phyloP scores from a whole-genome alignment of 2,113 vertebrate genomes.

The Irena cyanogastra region DNA sequence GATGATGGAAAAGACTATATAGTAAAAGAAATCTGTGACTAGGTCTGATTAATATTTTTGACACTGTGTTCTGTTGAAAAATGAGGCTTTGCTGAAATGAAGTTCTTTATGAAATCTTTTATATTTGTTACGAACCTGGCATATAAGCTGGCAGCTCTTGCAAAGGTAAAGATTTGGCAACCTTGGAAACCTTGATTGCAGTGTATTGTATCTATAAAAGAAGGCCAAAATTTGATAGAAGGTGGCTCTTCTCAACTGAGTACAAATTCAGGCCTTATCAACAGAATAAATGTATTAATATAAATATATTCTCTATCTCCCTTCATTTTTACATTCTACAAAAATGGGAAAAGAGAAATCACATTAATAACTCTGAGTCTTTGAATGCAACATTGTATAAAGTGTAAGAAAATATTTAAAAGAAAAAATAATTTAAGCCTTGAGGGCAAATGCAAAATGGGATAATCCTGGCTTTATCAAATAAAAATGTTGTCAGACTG shows the following conservation, averaged over 20 bases:
- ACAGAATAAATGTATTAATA: background rate
- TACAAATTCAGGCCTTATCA: background rate
- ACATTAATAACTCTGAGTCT: background rate
- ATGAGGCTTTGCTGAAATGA: slow-evolving; percentile 1
- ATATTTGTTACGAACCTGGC: background rate
- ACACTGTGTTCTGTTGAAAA: slow-evolving; percentile 32
- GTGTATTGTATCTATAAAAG: background rate
- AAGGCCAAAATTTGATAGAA: background rate
- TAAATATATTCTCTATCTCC: background rate
- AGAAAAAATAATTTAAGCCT: background rate
- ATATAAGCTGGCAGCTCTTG: background rate
- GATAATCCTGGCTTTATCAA: background rate
- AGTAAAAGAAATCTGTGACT: slow-evolving; percentile 20
- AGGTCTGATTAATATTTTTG: slow-evolving; percentile 50
- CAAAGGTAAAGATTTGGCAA: slow-evolving; percentile 1
- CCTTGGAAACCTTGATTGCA: slow-evolving; percentile 9
- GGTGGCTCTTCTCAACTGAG: background rate
- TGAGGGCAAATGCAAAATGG: background rate
- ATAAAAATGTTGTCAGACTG: background rate
- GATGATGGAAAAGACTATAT: slow-evolving; percentile 10
- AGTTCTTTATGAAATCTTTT: background rate
- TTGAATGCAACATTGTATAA: background rate
- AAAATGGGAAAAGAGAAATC: background rate
- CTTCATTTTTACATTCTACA: background rate
- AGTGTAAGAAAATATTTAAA: background rate